A percentile compares a stretch with the other conserved stretches of the same genome.
Conservation (phyloP, 2,888 invertebrate species). For the Epinotia nisella region DNA sequence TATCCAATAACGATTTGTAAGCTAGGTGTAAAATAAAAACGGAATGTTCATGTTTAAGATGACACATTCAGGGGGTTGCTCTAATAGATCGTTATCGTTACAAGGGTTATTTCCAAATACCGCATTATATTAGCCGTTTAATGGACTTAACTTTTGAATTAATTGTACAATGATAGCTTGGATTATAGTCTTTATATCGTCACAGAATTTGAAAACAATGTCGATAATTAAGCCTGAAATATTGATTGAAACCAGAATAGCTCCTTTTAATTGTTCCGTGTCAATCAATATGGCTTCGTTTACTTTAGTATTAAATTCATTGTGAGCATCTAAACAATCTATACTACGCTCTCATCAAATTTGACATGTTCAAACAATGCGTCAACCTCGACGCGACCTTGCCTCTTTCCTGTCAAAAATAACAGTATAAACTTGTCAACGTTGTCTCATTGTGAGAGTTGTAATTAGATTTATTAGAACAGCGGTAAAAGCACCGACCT, state of each 20-base stretch:
- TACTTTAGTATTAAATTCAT: conserved; percentile 26
- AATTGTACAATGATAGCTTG: conserved; percentile 4
- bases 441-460: conserved; percentile 35
- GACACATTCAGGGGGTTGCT: conserved; percentile 18
- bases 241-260: conserved; percentile 21
- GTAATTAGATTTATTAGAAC: conserved; percentile 34
- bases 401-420: conserved; percentile 51
- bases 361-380: conserved; percentile 44
- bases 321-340: conserved; percentile 32
- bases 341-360: conserved; percentile 33
- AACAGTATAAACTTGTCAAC: conserved; percentile 42
- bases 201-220: conserved; percentile 24
- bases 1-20: conserved; percentile 39
- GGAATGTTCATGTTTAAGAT: conserved; percentile 17
- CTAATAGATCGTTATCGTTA: conserved; percentile 27
- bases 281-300: conserved; percentile 35
- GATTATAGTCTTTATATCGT: conserved; percentile 16
- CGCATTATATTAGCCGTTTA: not conserved
- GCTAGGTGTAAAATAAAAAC: conserved; percentile 41
- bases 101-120: conserved; percentile 2
- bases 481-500: conserved; percentile 35
- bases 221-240: conserved; percentile 24
- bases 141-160: conserved; percentile 17
- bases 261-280: conserved; percentile 13
- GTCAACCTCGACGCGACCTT: conserved; percentile 44